Evolutionary conservation across 2,113 vertebrate genomes (phyloP), one percentile per base, ranked within the genome.

Genomic region (Cryptomyrus ogoouensis): DNA sequence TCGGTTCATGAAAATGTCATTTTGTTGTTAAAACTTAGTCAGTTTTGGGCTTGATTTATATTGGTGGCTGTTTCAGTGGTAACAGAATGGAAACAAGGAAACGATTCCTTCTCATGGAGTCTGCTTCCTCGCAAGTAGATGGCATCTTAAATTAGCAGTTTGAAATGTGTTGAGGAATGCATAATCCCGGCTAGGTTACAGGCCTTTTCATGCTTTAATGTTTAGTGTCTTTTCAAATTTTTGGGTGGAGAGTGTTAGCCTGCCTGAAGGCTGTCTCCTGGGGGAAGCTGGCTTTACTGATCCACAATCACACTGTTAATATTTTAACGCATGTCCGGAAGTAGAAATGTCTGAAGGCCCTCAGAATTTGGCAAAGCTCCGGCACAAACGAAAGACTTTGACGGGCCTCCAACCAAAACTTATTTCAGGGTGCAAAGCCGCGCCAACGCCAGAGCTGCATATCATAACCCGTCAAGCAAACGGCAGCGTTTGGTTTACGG

Each of bases 231-330:
- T 52, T 31, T n/a, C 24, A 9, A 2, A 9, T 83, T 83, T 52
- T 56, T 89, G n/a, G 15, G 10, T 3, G 21, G 12, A 52, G n/a
- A 17, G 12, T 56, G 21, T n/a, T 15, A 47, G 80, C 46, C 19
- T 8, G 19, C 74, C 62, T 70, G 62, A 70, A 31, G 50, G 80
- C 53, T 15, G 50, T 39, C 74, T 83, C 70, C 27, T 44, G 21
- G 49, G 46, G 44, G 53, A 21, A 83, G 12, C 77, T 12, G 44
- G 27, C 13, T 24, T 89, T 7, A 50, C 66, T 10, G 66, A 50
- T 50, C 83, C 49, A 83, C 17, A 53, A 83, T 53, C 74, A 31
- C 35, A 15, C 74, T 19, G n/a, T 89, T 50, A 89, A 89, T 89
- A 89, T 89, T 84, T 89, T 44, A 85, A 58, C 35, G 83, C 21